phyloP scores from a whole-genome alignment of 2,113 vertebrate species.

The Eulemur rufifrons region DNA sequence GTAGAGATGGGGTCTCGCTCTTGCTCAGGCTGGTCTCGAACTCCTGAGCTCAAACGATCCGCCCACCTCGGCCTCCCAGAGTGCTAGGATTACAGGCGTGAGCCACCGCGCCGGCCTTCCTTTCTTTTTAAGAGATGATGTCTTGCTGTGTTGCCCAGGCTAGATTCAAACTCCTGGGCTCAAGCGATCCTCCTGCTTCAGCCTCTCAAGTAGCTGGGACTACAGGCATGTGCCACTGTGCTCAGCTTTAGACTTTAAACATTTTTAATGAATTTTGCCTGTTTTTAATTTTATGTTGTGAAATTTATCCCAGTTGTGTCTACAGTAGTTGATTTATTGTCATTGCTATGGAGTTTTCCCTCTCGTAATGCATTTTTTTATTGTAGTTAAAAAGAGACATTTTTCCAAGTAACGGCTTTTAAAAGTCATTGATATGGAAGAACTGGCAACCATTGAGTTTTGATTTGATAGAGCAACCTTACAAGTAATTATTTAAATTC shows the following conservation, averaged over 20 bases:
- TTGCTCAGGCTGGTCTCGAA: too few relatives aligned
- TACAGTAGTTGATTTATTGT: conserved; percentile 7
- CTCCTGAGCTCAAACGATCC: too few relatives aligned
- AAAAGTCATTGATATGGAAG: background rate
- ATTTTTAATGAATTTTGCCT: conserved; percentile 6
- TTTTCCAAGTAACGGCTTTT: background rate
- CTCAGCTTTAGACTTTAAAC: background rate
- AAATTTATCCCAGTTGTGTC: background rate
- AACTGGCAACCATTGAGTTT: background rate
- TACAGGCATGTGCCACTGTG: too few relatives aligned
- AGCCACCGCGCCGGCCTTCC: too few relatives aligned
- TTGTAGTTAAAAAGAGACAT: background rate
- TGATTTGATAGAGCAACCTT: background rate
- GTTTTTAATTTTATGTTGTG: background rate
- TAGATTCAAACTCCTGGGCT: too few relatives aligned
- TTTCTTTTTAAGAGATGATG: too few relatives aligned
- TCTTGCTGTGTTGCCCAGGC: too few relatives aligned
- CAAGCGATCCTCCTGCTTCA: too few relatives aligned
- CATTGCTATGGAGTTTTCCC: background rate
- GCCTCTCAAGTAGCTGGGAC: too few relatives aligned
- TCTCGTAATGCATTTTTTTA: background rate
- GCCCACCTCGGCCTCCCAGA: too few relatives aligned
- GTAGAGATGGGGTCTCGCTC: too few relatives aligned
- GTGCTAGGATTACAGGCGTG: too few relatives aligned
- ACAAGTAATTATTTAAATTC: background rate